phyloP scores from a whole-genome alignment of 2,113 vertebrate genomes.

The Saguinus midas region DNA sequence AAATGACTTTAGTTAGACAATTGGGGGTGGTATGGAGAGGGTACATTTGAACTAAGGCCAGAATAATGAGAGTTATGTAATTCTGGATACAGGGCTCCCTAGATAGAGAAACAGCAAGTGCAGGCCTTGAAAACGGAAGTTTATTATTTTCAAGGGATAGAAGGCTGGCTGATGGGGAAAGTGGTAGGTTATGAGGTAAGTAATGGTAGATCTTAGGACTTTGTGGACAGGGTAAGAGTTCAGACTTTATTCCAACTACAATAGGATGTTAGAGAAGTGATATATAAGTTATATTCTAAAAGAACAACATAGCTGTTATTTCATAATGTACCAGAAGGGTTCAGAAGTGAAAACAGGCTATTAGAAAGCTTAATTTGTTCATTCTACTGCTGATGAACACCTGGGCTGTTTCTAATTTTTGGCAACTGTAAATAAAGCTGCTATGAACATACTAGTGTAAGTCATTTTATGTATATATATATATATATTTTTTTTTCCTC shows the following conservation, averaged over 20 bases:
- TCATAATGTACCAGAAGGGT: background rate
- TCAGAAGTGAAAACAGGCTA: background rate
- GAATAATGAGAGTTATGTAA: background rate
- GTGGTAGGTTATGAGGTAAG: background rate
- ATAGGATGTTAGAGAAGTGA: background rate
- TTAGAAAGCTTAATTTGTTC: background rate
- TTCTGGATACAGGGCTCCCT: background rate
- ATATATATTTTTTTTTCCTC: background rate
- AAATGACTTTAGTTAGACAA: background rate
- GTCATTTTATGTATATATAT: background rate
- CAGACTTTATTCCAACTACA: background rate
- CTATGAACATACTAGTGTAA: background rate
- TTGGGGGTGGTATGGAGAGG: background rate
- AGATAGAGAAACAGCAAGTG: background rate
- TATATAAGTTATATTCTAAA: background rate
- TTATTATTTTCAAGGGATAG: background rate
- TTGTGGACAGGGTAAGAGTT: background rate
- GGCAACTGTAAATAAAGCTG: background rate
- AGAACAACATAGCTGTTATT: background rate
- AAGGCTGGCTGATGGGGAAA: background rate
- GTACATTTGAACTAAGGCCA: background rate
- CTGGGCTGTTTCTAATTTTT: background rate
- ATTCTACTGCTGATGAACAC: background rate
- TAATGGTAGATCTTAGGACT: background rate
- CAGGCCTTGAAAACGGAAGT: background rate